Conservation (phyloP, 2,113 vertebrate genomes). For the Heterochromis multidens region DNA sequence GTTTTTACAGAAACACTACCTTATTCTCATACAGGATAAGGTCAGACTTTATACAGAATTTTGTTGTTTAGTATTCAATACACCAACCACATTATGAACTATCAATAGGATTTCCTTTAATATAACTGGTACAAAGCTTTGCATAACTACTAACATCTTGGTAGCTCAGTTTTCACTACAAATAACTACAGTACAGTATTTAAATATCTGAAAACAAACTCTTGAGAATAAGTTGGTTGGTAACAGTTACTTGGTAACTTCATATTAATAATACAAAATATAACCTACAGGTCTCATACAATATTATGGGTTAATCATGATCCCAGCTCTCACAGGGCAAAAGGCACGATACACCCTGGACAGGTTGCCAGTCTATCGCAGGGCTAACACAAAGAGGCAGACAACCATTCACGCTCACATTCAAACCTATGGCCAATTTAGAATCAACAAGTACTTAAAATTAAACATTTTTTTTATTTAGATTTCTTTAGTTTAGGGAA, state of each 20-base stretch:
- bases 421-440: background rate
- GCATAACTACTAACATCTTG: background rate
- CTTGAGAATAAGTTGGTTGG: background rate
- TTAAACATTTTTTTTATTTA: no score
- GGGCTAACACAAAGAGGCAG: background rate
- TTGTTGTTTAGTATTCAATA: background rate
- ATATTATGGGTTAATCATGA: background rate
- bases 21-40: background rate
- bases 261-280: background rate
- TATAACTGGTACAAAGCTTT: background rate
- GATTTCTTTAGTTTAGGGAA: no score
- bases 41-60: background rate
- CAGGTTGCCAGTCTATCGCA: background rate
- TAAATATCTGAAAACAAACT: background rate
- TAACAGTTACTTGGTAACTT: background rate
- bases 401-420: background rate
- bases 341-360: background rate
- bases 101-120: background rate
- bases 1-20: background rate
- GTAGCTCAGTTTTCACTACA: background rate
- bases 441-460: background rate
- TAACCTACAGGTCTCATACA: background rate
- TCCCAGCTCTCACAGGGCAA: background rate
- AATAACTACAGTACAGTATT: background rate
- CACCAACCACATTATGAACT: background rate